Conservation (phyloP, 1,140 invertebrate genomes). For the Lineus longissimus region DNA sequence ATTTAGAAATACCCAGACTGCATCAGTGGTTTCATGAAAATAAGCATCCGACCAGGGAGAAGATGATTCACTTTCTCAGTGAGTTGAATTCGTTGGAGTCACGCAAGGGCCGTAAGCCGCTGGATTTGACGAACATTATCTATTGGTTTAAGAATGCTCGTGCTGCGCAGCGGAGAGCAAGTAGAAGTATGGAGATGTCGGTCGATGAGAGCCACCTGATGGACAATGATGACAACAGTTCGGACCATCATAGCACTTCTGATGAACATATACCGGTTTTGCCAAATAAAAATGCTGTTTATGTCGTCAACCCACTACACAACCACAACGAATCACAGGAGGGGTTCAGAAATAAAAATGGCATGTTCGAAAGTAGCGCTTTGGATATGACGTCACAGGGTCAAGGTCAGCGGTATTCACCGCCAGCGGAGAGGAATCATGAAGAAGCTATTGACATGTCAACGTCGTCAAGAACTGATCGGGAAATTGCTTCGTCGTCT, state of each 20-base stretch:
- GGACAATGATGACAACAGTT: slow-evolving; percentile 1
- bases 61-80: slow-evolving; percentile 91
- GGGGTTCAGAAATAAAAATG: no score
- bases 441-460: slow-evolving; percentile 1
- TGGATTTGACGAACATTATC: slow-evolving; percentile 96
- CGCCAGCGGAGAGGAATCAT: no score
- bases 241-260: background rate
- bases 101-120: slow-evolving; percentile 77
- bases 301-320: slow-evolving; percentile 36
- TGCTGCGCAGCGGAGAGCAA: slow-evolving; percentile 81
- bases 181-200: slow-evolving; percentile 14
- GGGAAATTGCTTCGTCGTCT: background rate
- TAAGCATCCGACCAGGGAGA: slow-evolving; percentile 75
- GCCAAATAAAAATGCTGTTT: slow-evolving; percentile 45
- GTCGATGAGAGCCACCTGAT: background rate
- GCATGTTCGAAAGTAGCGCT: no score
- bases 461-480: background rate
- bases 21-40: slow-evolving; percentile 94
- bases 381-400: no score
- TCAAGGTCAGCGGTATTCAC: no score
- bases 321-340: background rate
- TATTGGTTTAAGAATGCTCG: slow-evolving; percentile 99
- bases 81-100: slow-evolving; percentile 90
- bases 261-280: slow-evolving; percentile 29
- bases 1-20: slow-evolving; percentile 87